Evolutionary conservation across 2,797 vertebrate genomes (phyloP).

Genomic region (Coranthus polyacanthus): DNA sequence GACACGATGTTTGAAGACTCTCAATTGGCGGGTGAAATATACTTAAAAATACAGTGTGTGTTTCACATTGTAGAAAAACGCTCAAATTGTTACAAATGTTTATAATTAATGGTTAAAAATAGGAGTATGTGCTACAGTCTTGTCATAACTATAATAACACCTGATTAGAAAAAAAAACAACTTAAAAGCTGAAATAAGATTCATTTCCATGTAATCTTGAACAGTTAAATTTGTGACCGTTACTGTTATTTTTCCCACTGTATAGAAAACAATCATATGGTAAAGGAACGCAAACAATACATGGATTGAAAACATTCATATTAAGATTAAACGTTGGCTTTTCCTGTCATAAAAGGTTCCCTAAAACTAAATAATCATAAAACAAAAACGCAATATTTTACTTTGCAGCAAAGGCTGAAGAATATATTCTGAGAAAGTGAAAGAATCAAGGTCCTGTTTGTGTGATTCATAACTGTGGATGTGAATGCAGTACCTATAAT

Average conservation of each 20-base stretch:
- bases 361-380: neutral
- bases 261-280: too few species aligned
- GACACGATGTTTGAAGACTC: too few species aligned
- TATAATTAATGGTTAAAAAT: neutral
- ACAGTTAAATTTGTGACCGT: neutral
- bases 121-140: neutral
- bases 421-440: slow-evolving; percentile 6
- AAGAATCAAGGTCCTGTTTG: neutral
- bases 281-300: too few species aligned
- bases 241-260: neutral
- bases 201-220: neutral
- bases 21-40: too few species aligned
- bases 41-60: too few species aligned
- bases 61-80: neutral
- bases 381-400: neutral
- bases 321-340: neutral
- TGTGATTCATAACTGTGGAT: neutral
- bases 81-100: neutral
- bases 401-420: neutral
- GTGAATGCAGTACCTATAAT: slow-evolving; percentile 66
- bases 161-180: neutral
- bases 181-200: neutral
- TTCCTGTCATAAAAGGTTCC: neutral
- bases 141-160: neutral
- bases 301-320: neutral